Evolutionary conservation across 2,113 vertebrate species (phyloP).

Genomic region (Suricata suricatta): DNA sequence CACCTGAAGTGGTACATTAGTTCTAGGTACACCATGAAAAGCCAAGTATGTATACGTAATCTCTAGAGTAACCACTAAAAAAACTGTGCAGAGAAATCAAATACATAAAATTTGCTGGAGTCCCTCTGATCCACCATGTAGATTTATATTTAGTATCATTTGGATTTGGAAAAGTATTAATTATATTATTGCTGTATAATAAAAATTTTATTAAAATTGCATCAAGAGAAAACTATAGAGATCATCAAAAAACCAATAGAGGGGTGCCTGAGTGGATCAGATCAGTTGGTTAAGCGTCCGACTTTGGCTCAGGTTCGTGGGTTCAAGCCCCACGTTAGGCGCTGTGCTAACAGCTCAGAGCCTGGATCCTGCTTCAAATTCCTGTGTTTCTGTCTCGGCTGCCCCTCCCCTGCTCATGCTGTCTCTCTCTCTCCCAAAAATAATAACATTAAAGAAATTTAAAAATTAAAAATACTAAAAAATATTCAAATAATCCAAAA

Average conservation of each 20-base stretch:
- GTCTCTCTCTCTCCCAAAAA: too few species aligned
- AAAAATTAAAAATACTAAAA: background rate
- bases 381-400: too few species aligned
- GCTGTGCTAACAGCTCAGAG: too few species aligned
- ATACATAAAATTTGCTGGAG: constrained; percentile 75
- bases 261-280: too few species aligned
- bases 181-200: constrained; percentile 83
- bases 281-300: too few species aligned
- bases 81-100: background rate
- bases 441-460: background rate
- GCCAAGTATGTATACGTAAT: background rate
- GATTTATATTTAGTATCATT: constrained; percentile 84
- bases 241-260: background rate
- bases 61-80: background rate
- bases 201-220: constrained; percentile 77
- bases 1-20: background rate
- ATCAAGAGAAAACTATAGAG: background rate
- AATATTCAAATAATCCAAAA: background rate
- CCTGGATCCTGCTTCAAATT: too few species aligned
- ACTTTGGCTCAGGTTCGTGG: too few species aligned
- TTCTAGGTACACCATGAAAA: background rate
- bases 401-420: too few species aligned
- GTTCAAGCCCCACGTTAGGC: too few species aligned
- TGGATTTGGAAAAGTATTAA: constrained; percentile 77
- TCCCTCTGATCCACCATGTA: constrained; percentile 81